Percentiles rank a stretch among this genome's conserved stretches.
Evolutionary conservation across 1,140 invertebrate species (phyloP).

Genomic region (Drosophila melanica): DNA sequence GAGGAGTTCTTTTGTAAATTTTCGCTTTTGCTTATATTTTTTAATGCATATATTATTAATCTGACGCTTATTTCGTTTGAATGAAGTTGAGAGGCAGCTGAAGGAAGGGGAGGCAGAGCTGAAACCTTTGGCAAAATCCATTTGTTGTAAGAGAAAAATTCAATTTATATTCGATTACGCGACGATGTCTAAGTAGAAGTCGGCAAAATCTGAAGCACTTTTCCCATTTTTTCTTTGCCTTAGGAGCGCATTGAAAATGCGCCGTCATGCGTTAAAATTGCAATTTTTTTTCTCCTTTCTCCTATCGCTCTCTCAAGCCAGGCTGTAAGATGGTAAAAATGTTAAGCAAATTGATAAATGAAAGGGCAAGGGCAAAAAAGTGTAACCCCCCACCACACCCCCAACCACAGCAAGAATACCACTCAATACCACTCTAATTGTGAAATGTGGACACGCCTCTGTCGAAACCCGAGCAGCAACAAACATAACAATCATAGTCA

Average conservation of each 20-base stretch:
- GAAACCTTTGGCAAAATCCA: slow-evolving; percentile 70
- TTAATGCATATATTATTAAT: slow-evolving; percentile 81
- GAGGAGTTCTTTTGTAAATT: neutral
- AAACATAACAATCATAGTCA: slow-evolving; percentile 77
- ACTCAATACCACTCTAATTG: slow-evolving; percentile 55
- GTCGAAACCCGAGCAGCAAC: slow-evolving; percentile 34
- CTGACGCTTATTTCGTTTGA: slow-evolving; percentile 68
- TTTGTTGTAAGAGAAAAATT: slow-evolving; percentile 74
- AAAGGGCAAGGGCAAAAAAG: slow-evolving; percentile 29
- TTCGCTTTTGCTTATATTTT: slow-evolving; percentile 32
- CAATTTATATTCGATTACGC: slow-evolving; percentile 81
- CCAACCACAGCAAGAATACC: too few relatives aligned
- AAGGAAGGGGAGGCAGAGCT: neutral
- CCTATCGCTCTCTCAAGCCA: slow-evolving; percentile 11
- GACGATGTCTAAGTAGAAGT: slow-evolving; percentile 73
- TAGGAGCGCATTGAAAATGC: slow-evolving; percentile 68
- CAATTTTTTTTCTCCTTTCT: slow-evolving; percentile 46
- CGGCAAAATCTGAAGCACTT: slow-evolving; percentile 57
- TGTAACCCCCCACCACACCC: neutral
- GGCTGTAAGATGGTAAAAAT: slow-evolving; percentile 19
- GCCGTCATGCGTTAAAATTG: slow-evolving; percentile 78
- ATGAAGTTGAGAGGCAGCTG: slow-evolving; percentile 51
- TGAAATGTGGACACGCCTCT: slow-evolving; percentile 46
- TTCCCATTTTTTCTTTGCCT: slow-evolving; percentile 32
- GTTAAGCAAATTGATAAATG: slow-evolving; percentile 74